phyloP scores from a whole-genome alignment of 37 sponge, comb jelly and placozoan species.

The Geodia barretti region DNA sequence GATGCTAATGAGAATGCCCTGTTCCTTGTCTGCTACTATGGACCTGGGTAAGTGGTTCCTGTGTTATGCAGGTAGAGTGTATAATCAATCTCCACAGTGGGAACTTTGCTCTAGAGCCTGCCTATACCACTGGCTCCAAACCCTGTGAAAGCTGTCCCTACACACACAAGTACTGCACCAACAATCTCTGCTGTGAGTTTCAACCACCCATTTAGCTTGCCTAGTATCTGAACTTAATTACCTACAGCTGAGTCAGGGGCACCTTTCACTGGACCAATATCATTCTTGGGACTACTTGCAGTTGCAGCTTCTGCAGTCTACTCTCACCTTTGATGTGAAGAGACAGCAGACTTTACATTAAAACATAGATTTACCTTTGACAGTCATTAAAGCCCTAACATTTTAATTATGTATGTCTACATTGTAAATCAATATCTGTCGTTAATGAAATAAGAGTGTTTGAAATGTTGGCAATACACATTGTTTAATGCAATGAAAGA shows the following conservation, averaged over 20 bases:
- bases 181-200: not conserved
- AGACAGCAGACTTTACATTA: no score
- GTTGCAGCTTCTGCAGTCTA: not conserved
- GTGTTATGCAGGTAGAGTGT: no score
- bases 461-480: no score
- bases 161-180: not conserved
- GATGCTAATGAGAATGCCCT: constrained; percentile 41
- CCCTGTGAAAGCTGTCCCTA: not conserved
- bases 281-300: not conserved
- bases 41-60: constrained; percentile 55
- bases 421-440: no score
- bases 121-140: not conserved
- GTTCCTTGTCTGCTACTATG: constrained; percentile 63
- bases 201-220: no score
- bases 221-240: not conserved
- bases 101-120: not conserved
- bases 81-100: no score
- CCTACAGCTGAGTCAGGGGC: not conserved
- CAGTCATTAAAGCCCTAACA: no score
- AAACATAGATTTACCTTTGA: no score
- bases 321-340: not conserved
- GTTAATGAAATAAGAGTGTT: no score
- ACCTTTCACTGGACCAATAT: not conserved
- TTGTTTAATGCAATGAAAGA: no score
- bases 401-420: no score